Evolutionary conservation across 2,888 invertebrate species (phyloP), one percentile per base, ranked within the genome.

Genomic region (Chrysolina americana): DNA sequence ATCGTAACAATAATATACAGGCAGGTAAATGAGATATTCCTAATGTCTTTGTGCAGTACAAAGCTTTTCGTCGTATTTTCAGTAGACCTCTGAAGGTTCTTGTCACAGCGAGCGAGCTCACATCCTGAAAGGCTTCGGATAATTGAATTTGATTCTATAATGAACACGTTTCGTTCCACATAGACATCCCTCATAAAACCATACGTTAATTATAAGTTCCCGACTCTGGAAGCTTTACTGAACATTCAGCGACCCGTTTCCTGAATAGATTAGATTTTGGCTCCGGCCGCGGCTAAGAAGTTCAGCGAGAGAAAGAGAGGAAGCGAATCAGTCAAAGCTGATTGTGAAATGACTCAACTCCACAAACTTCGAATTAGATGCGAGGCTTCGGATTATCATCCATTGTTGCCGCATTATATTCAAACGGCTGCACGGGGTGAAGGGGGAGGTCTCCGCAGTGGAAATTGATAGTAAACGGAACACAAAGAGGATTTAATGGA

Each of bases 191-290:
- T 21, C 10, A 53, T 53, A 21, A 53, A 53, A 53, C 53, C 53
- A 19, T 53, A 21, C 13, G 53, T 17, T 21, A 53, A 53, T 21
- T 21, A 13, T 21, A 10, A 13, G 56, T 56, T 23, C 56, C 8
- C 23, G 13, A 56, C 15, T 56, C 56, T 56, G 5, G 0, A 6
- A 56, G 23, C 19, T 56, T 21, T 5, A 66, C 11, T 9, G 41
- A 41, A 50, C 13, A 28, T 41, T 48, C 65, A 23, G 28, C n/a
- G 65, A 48, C 47, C 48, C 65, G 48, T 28, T 19, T 66, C 15
- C n/a, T 23, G 48, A 66, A 65, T 48, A 48, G 44, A 65, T 65
- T 66, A 66, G 65, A 48, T n/a, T 21, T 8, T 17, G 19, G 13
- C 56, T 21, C 3, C n/a, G n/a, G n/a, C n/a, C n/a, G n/a, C n/a